phyloP scores from a whole-genome alignment of 1,140 invertebrate species.

The Drosophila mauritiana region DNA sequence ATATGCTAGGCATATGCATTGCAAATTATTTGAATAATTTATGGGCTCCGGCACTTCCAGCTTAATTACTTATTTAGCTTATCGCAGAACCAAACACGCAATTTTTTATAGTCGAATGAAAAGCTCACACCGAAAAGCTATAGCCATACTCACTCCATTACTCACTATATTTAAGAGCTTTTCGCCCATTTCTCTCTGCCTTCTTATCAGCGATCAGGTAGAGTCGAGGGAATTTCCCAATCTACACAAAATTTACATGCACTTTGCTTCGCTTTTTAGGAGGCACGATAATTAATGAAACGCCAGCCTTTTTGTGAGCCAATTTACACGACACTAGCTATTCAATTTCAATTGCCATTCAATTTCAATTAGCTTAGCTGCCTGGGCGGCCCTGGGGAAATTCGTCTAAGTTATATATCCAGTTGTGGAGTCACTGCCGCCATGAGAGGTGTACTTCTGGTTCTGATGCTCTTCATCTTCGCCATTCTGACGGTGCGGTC shows the following conservation, averaged over 20 bases:
- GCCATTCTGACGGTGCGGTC: slow-evolving; percentile 16
- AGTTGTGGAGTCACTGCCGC: slow-evolving; percentile 52
- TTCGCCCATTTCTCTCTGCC: slow-evolving; percentile 11
- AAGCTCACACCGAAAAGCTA: slow-evolving; percentile 25
- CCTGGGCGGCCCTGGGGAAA: slow-evolving; percentile 60
- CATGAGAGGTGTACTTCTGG: slow-evolving; percentile 51
- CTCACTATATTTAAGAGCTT: slow-evolving; percentile 15
- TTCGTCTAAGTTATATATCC: slow-evolving; percentile 47
- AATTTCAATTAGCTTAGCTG: slow-evolving; percentile 52
- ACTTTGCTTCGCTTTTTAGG: slow-evolving; percentile 21
- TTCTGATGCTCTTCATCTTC: slow-evolving; percentile 35
- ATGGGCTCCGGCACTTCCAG: slow-evolving; percentile 3
- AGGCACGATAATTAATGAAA: slow-evolving; percentile 47
- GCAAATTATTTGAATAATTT: slow-evolving; percentile 38
- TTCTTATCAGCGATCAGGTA: slow-evolving; percentile 52
- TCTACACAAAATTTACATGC: neutral
- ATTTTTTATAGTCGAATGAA: slow-evolving; percentile 10
- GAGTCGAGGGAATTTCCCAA: slow-evolving; percentile 11
- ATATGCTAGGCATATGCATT: slow-evolving; percentile 13
- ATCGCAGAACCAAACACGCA: slow-evolving; percentile 7
- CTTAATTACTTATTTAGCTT: slow-evolving; percentile 23
- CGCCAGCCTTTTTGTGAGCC: slow-evolving; percentile 28
- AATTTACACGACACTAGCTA: slow-evolving; percentile 40
- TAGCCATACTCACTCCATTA: neutral
- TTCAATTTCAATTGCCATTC: slow-evolving; percentile 54